A percentile compares a stretch with the other conserved stretches of the same genome.
Conservation (phyloP, 2,113 vertebrate genomes). For the Neogobius melanostomus region DNA sequence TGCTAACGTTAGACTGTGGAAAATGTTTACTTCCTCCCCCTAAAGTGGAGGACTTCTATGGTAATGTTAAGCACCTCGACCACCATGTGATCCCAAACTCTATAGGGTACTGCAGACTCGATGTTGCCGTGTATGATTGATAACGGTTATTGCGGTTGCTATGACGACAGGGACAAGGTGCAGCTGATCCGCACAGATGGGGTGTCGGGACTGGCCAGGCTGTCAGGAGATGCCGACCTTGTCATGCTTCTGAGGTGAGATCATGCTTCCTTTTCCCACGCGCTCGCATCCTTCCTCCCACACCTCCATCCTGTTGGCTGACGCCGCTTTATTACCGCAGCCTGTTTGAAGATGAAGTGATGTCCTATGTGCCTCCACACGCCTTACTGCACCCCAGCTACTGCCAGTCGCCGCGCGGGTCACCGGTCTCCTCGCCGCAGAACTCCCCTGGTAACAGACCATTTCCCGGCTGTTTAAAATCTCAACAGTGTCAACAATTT, state of each 20-base stretch:
- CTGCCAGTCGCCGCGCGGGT: constrained; percentile 79
- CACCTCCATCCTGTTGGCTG: neutral
- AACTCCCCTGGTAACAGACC: constrained; percentile 86
- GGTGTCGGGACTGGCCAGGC: constrained; percentile 86
- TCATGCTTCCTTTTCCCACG: neutral
- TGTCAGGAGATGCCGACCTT: constrained; percentile 92
- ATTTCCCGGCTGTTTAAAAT: too few relatives aligned
- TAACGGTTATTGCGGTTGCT: neutral
- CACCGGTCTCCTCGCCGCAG: constrained; percentile 85
- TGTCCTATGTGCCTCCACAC: constrained; percentile 93
- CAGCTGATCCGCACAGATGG: constrained; percentile 92
- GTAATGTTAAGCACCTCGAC: too few relatives aligned
- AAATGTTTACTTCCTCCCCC: too few relatives aligned
- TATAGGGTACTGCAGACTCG: neutral
- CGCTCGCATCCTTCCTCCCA: neutral
- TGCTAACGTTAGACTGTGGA: too few relatives aligned
- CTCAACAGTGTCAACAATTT: too few relatives aligned
- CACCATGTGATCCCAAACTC: too few relatives aligned
- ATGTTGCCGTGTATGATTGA: neutral
- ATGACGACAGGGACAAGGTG: constrained; percentile 87
- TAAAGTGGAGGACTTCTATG: too few relatives aligned
- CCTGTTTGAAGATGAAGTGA: constrained; percentile 94
- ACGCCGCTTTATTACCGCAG: constrained; percentile 59
- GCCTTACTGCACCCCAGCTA: constrained; percentile 94
- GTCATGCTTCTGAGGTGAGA: constrained; percentile 89